These are phyloP conservation scores for Hippocampus barbouri DNA, from an alignment of 2,113 vertebrate genomes.

Conservation along the genomic window DNA sequence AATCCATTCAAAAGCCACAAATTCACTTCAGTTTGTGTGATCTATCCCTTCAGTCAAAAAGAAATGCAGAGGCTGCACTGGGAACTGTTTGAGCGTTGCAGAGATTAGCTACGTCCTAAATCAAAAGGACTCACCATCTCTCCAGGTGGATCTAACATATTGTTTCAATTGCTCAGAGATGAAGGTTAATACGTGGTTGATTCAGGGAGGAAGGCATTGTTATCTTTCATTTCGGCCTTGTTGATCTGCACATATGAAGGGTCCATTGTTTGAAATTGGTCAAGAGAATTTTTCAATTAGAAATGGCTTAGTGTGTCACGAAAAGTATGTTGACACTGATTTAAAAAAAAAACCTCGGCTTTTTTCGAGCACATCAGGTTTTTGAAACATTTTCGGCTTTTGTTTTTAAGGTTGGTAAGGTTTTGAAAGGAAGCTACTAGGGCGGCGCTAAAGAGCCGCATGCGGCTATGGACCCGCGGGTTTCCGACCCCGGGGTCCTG, in stretches of 20 bases:
- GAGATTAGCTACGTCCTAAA: slow-evolving; percentile 52
- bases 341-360: no score
- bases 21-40: neutral
- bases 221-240: slow-evolving; percentile 42
- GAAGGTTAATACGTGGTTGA: slow-evolving; percentile 35
- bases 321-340: no score
- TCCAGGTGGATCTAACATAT: slow-evolving; percentile 24
- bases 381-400: no score
- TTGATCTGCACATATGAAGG: slow-evolving; percentile 1
- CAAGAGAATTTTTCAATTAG: neutral
- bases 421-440: no score
- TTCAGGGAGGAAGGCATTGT: slow-evolving; percentile 39
- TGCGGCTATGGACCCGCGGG: no score
- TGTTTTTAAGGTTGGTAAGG: no score
- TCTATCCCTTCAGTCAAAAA: neutral
- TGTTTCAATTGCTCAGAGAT: slow-evolving; percentile 41
- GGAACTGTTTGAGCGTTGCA: slow-evolving; percentile 19
- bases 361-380: no score
- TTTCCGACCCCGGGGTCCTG: no score
- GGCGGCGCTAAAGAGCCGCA: no score
- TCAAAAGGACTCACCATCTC: slow-evolving; percentile 49
- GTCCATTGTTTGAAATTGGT: neutral
- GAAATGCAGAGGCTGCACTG: slow-evolving; percentile 7
- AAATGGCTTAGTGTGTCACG: neutral
- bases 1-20: slow-evolving; percentile 2